Evolutionary conservation across 2,888 invertebrate genomes (phyloP).

Genomic region (Dorcus parallelipipedus): DNA sequence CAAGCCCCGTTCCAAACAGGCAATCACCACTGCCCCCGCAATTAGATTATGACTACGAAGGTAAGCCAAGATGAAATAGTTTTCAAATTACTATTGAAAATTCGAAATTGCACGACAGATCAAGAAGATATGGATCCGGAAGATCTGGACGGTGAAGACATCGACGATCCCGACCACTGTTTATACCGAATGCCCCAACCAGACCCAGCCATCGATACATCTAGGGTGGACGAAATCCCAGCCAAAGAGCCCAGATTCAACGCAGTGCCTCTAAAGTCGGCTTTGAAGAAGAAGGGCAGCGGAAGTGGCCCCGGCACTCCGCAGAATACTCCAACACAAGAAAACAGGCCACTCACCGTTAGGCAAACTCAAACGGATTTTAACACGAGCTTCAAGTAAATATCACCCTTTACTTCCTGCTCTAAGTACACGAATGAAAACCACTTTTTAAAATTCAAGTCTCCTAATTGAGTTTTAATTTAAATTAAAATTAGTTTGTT

Average conservation of each 20-base stretch:
- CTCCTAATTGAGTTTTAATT: too few relatives aligned
- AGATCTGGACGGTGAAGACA: slow-evolving; percentile 61
- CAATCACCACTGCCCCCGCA: slow-evolving; percentile 44
- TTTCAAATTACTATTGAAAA: too few relatives aligned
- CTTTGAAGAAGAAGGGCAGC: slow-evolving; percentile 75
- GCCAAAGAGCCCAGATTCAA: slow-evolving; percentile 90
- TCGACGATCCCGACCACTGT: slow-evolving; percentile 63
- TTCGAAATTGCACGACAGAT: slow-evolving; percentile 3
- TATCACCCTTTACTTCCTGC: slow-evolving; percentile 23
- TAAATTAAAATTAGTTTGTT: neutral
- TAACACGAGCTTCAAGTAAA: slow-evolving; percentile 79
- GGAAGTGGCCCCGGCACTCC: slow-evolving; percentile 60
- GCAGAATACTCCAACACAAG: slow-evolving; percentile 69
- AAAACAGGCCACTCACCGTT: slow-evolving; percentile 62
- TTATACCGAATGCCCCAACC: slow-evolving; percentile 58
- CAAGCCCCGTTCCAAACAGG: slow-evolving; percentile 67
- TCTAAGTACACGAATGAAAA: too few relatives aligned
- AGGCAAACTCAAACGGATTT: slow-evolving; percentile 65
- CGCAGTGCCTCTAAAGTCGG: slow-evolving; percentile 89
- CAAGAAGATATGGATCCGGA: slow-evolving; percentile 40
- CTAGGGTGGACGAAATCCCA: slow-evolving; percentile 85
- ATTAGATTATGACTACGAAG: slow-evolving; percentile 62
- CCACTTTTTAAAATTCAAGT: too few relatives aligned
- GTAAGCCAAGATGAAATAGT: slow-evolving; percentile 40
- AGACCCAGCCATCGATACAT: slow-evolving; percentile 72